phyloP scores from a whole-genome alignment of 2,888 invertebrate species.

The Ceraclea dissimilis region DNA sequence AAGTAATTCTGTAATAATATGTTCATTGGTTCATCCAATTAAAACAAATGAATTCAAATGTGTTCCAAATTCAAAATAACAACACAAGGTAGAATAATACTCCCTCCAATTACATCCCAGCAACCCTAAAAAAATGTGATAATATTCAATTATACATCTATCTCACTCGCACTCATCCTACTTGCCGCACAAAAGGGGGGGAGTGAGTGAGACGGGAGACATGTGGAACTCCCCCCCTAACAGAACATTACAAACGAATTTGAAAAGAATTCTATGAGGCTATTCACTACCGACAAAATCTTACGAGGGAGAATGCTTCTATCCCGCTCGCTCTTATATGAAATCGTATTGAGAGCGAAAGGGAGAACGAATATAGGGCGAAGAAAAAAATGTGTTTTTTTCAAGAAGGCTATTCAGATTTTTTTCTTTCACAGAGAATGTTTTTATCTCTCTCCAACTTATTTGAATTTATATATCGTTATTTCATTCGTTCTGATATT shows the following conservation, averaged over 20 bases:
- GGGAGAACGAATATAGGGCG: neutral
- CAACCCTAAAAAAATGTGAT: conserved; percentile 1
- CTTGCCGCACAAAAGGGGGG: conserved; percentile 10
- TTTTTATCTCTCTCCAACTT: neutral
- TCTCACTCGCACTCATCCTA: conserved; percentile 17
- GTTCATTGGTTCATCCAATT: neutral
- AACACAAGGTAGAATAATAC: neutral
- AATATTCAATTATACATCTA: conserved; percentile 1
- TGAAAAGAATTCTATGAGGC: conserved; percentile 2
- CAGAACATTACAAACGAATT: conserved; percentile 3
- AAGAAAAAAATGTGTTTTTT: neutral
- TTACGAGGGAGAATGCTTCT: conserved; percentile 5
- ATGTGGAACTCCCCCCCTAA: conserved; percentile 9
- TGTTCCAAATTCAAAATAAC: conserved; percentile 1
- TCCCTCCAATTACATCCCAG: conserved; percentile 5
- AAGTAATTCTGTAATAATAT: no score
- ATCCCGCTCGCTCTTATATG: conserved; percentile 5
- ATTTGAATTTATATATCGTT: neutral
- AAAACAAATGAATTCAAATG: neutral
- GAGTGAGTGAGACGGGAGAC: conserved; percentile 11
- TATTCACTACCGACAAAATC: neutral
- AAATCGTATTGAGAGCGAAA: neutral
- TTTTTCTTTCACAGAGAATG: neutral
- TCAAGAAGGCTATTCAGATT: neutral
- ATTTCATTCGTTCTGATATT: neutral